Evolutionary conservation across 1,140 invertebrate species (phyloP), one percentile per base, ranked within the genome.

Genomic region (Platyscapa corneri): DNA sequence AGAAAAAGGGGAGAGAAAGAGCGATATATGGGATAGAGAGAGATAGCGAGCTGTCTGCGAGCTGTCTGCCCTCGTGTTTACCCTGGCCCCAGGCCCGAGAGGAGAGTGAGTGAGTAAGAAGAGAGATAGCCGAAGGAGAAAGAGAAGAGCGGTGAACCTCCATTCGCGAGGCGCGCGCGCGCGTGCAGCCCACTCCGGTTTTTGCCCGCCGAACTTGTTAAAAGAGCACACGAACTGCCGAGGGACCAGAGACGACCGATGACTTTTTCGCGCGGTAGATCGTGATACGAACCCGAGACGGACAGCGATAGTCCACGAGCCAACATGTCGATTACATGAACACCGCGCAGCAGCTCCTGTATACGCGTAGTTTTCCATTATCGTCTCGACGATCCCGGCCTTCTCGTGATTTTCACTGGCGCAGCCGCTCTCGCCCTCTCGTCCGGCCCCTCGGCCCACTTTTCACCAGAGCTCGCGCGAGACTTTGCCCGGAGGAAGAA

Each of bases 31-130:
- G 37, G 67, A n/a, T n/a, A 56, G 27, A 76, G 75, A 67, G 32
- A 78, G 72, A 82, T 23, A 83, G 80, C 53, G 39, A 86, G 85
- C 80, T 82, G 85, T 86, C 85, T 86, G 85, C 85, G 81, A 86
- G 85, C 85, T 86, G 85, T 86, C 85, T 86, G 85, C 81, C 81
- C 79, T 82, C 79, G 84, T 86, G 85, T 86, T 86, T 86, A 86
- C 85, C 85, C 85, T 82, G 85, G 84, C 79, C 84, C 79, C 74
- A 39, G 80, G 74, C 80, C 42, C 46, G 76, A 49, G 42, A 30
- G 53, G 18, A 53, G 84, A 85, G 37, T 30, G 65, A 75, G 82
- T 65, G 74, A 83, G 84, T 76, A 76, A 80, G 53, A 86, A 27
- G n/a, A 46, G 65, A 81, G 70, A 81, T 72, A 81, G 78, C 46